A percentile compares a stretch with the other conserved stretches of the same genome.
Conservation (phyloP, 2,797 vertebrate species). For the Meriones psammophilus region DNA sequence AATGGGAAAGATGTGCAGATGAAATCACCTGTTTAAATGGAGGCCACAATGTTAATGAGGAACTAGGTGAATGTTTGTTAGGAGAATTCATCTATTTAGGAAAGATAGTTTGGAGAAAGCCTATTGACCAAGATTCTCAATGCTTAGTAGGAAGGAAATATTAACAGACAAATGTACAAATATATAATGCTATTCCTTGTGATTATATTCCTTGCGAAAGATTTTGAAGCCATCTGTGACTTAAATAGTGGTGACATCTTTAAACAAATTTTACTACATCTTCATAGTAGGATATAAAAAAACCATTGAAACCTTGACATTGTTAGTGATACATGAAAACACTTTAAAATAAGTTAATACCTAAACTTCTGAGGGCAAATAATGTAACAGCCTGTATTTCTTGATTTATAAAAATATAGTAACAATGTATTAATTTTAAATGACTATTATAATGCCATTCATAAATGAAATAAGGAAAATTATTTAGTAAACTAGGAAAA, state of each 20-base stretch:
- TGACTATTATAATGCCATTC: slow-evolving; percentile 33
- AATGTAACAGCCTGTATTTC: slow-evolving; percentile 1
- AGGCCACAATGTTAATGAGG: not conserved
- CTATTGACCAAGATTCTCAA: not conserved
- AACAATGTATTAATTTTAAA: slow-evolving; percentile 38
- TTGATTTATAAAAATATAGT: not conserved
- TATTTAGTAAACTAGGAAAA: not conserved
- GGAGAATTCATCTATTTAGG: not conserved
- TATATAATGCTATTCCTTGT: not conserved
- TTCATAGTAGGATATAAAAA: not conserved
- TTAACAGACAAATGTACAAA: not conserved
- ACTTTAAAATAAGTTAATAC: slow-evolving; percentile 20
- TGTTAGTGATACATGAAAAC: slow-evolving; percentile 16
- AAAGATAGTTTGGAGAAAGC: slow-evolving; percentile 7
- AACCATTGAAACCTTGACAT: not conserved
- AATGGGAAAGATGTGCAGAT: not conserved
- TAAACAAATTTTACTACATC: slow-evolving; percentile 22
- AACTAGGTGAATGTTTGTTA: not conserved
- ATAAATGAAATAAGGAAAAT: slow-evolving; percentile 20
- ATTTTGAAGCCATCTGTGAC: not conserved
- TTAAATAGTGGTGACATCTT: not conserved
- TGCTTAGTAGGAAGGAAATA: not conserved
- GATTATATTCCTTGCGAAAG: slow-evolving; percentile 1
- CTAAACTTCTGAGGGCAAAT: slow-evolving; percentile 23
- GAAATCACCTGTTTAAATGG: not conserved